Conservation (phyloP, 1,140 invertebrate genomes). For the Calliphora vicina region DNA sequence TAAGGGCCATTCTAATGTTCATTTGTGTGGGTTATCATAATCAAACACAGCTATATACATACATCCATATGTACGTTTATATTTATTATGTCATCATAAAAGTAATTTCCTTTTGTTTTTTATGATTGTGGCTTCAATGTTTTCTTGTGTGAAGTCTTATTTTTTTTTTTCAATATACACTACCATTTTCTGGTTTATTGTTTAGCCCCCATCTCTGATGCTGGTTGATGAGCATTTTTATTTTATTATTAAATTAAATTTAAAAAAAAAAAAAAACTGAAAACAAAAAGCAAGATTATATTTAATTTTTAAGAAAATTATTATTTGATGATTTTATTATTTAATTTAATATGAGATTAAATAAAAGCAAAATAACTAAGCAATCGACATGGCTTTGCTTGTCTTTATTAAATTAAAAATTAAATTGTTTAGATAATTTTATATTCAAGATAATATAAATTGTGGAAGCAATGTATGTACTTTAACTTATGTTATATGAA, state of each 20-base stretch:
- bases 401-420: too few relatives aligned
- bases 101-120: slow-evolving; percentile 10
- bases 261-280: background rate
- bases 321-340: background rate
- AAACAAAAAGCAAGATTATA: background rate
- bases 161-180: background rate
- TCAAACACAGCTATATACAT: too few relatives aligned
- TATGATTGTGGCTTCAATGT: background rate
- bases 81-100: background rate
- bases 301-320: background rate
- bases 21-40: too few relatives aligned
- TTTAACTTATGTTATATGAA: too few relatives aligned
- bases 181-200: background rate
- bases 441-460: too few relatives aligned
- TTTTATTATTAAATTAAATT: slow-evolving; percentile 7
- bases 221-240: background rate
- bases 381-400: too few relatives aligned
- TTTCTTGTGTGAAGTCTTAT: background rate
- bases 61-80: too few relatives aligned
- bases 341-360: background rate
- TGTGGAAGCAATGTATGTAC: too few relatives aligned
- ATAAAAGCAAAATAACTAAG: background rate
- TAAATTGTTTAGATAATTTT: too few relatives aligned
- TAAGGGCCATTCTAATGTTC: too few relatives aligned
- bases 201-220: background rate